Conservation (phyloP, 2,888 invertebrate genomes). For the Athrips mouffetella region DNA sequence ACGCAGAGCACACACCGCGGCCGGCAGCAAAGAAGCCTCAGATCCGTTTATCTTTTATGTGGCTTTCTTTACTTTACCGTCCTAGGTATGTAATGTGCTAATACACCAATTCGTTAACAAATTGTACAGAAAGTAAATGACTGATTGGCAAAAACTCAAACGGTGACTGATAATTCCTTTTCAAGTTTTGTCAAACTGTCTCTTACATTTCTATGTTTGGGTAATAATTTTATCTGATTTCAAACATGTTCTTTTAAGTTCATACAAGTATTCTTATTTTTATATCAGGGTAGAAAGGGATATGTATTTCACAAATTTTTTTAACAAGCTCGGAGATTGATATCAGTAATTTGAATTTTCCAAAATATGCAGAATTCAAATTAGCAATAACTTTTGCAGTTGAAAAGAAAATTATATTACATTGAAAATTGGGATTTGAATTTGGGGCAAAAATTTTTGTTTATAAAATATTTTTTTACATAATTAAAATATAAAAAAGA, state of each 20-base stretch:
- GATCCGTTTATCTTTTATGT: too few species aligned
- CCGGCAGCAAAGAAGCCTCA: too few species aligned
- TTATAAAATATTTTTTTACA: neutral
- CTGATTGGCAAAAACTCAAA: too few species aligned
- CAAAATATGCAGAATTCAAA: constrained; percentile 1
- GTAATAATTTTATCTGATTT: too few species aligned
- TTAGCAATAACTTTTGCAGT: neutral
- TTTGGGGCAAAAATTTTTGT: constrained; percentile 1
- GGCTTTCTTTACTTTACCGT: too few species aligned
- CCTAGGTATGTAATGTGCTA: too few species aligned
- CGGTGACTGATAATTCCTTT: too few species aligned
- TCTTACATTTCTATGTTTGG: too few species aligned
- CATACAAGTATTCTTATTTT: neutral
- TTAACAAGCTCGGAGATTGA: constrained; percentile 5
- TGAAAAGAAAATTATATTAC: neutral
- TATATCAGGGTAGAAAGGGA: constrained; percentile 12
- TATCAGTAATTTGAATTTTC: neutral
- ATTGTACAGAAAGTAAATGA: too few species aligned
- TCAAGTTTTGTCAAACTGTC: too few species aligned
- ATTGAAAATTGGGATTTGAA: neutral
- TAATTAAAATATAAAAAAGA: neutral
- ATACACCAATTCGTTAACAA: too few species aligned
- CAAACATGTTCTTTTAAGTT: neutral
- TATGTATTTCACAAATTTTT: constrained; percentile 11
- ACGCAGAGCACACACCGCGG: too few species aligned